Base-by-base conservation (phyloP, 2,888 invertebrate genomes). In the Phorcus lineatus region DNA sequence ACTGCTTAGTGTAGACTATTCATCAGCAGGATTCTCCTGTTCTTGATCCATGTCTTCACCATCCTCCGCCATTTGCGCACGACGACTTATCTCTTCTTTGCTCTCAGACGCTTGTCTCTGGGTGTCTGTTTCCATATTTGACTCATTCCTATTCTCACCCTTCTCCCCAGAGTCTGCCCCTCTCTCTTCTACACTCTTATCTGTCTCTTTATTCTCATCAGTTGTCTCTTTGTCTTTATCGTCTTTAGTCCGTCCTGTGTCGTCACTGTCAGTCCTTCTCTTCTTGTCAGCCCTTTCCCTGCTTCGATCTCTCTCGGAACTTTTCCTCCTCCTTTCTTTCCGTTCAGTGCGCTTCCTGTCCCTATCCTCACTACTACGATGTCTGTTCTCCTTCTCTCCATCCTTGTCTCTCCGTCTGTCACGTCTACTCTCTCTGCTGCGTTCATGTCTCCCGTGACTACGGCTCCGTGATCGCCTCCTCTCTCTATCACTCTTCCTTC, bases 211-310 rank as follows among this genome's bases (percentile, higher is more conserved):
- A 62, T 36, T 67, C 52, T 79, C 83, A 77, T 74, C 66, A 24
- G 78, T 78, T 62, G 76, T 67, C 17, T 78, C 80, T 19, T 81
- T 70, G 2, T 76, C 81, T 40, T 66, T 79, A 67, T 81, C 57
- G 36, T 79, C 80, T 22, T 79, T 82, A 28, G 70, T 79, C 22
- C 22, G 70, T 62, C 77, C 76, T 54, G 78, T 78, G 62, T 66
- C 74, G 17, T 47, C 81, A 31, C 66, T 78, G 24, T 17, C 77
- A 22, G 66, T 53, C 19, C 31, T 55, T 62, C 52, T 57, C 28
- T 62, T 76, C 74, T 70, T 62, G 36, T 74, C 53, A 55, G 11
- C 31, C 47, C 62, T 22, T n/a, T 36, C 80, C 78, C 78, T 62
- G 17, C 57, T 16, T 70, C 17, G 62, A 13, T 19, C 19, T 52